Base-by-base conservation (phyloP, 2,888 invertebrate species). In the Stramonita haemastoma region DNA sequence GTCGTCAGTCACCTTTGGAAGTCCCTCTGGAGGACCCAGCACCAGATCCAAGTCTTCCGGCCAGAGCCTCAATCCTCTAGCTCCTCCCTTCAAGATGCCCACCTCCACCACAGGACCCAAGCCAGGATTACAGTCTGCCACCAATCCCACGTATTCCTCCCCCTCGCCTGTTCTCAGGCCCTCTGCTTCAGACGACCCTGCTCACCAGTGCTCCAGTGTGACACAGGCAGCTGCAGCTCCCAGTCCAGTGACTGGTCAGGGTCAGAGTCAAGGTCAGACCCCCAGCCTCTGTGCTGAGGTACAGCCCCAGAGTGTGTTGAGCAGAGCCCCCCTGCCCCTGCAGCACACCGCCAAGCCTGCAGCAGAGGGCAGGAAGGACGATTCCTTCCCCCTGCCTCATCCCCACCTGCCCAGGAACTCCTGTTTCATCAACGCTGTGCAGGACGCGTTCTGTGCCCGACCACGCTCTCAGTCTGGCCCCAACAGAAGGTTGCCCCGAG, bases 81-180 rank as follows among this genome's bases (percentile, higher is more conserved):
- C 86, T 57, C 86, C 86, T 26, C 86, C 86, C 0, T 86, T 86
- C 66, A 86, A 6, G 22, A 86, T 86, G 86, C 86, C 60, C n/a
- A n/a, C 86, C 26, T 32, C 66, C 0, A 29, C 66, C 0, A 19
- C 34, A 34, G 34, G 34, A 22, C 0, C 85, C n/a, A 57, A 56
- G 57, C 57, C 86, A 57, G 57, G 13, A 11, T 1, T 29, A 57
- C 57, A 29, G 29, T 13, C 29, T 17, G 56, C 8, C 1, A 57
- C 29, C 57, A 79, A 79, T 19, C 57, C 85, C 0, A 57, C 57
- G 11, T 29, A 57, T 85, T 29, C 83, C 8, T 36, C 34, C 15
- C 5, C 34, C 15, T 34, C 77, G 5, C 32, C 19, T 13, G 5
- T 32, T 15, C 15, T 32, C 5, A 13, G 1, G 77, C 34, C 57